Percentiles rank a stretch among this genome's conserved stretches.
Conservation (phyloP, 2,888 invertebrate species). For the Heteromyza rotundicornis region DNA sequence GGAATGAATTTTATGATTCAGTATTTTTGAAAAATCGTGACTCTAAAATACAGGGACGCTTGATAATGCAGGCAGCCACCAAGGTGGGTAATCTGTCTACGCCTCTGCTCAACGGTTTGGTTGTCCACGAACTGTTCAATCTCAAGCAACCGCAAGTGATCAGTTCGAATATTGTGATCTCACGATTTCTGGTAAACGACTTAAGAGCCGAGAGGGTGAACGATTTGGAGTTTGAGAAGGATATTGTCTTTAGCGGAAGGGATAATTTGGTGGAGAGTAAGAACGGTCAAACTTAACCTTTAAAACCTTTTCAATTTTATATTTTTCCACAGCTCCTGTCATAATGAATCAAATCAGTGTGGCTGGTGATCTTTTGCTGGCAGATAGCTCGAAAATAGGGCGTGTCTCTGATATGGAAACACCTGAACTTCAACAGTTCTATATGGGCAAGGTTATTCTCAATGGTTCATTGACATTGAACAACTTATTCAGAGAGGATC, state of each 20-base stretch:
- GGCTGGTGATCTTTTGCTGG: conserved; percentile 40
- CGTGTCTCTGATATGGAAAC: conserved; percentile 13
- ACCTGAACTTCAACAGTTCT: conserved; percentile 46
- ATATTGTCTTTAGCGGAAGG: conserved; percentile 49
- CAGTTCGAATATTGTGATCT: conserved; percentile 46
- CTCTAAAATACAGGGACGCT: conserved; percentile 41
- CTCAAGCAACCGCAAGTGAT: conserved; percentile 47
- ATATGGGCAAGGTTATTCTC: conserved; percentile 47
- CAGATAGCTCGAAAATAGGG: conserved; percentile 26
- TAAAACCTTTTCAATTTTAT: conserved; percentile 6
- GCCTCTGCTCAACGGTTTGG: conserved; percentile 43
- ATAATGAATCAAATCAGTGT: conserved; percentile 47
- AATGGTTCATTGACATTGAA: conserved; percentile 49
- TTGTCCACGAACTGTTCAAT: conserved; percentile 47
- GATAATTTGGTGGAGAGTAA: conserved; percentile 45
- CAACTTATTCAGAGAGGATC: conserved; percentile 38
- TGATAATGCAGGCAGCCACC: conserved; percentile 44
- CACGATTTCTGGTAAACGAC: conserved; percentile 42
- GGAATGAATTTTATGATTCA: conserved; percentile 47
- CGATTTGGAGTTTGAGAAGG: conserved; percentile 49
- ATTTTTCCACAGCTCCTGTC: conserved; percentile 48
- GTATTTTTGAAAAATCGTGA: conserved; percentile 52
- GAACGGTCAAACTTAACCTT: neutral
- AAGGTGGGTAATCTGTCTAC: conserved; percentile 39
- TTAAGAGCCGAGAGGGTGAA: conserved; percentile 45